phyloP scores from a whole-genome alignment of 2,797 vertebrate species.

The Chloroceryle inda region DNA sequence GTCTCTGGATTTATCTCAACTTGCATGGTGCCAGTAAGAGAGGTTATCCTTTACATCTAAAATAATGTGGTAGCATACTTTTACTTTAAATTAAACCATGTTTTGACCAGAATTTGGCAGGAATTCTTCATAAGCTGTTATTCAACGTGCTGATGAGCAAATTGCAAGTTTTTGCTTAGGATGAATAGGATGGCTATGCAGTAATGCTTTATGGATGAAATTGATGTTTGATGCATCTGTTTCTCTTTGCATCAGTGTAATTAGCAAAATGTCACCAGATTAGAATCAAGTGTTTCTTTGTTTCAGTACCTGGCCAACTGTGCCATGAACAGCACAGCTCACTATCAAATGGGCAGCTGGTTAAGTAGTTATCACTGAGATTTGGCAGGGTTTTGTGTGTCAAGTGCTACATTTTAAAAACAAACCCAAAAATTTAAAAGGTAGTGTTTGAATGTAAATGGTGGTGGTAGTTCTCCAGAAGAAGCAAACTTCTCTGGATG shows the following conservation, averaged over 20 bases:
- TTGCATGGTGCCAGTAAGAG: neutral
- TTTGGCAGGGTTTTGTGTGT: neutral
- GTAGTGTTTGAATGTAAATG: neutral
- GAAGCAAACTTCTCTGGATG: neutral
- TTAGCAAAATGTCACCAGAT: neutral
- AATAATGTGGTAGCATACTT: neutral
- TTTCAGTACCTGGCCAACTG: neutral
- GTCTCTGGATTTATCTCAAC: neutral
- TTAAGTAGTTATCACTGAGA: neutral
- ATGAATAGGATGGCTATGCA: neutral
- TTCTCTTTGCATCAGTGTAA: neutral
- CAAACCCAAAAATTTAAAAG: neutral
- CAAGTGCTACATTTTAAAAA: neutral
- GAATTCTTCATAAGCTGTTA: neutral
- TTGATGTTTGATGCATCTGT: neutral
- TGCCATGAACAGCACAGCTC: neutral
- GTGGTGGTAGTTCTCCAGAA: neutral
- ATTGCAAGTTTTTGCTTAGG: neutral
- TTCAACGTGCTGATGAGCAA: neutral
- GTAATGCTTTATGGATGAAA: neutral
- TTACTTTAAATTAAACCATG: neutral
- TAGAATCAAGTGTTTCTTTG: neutral
- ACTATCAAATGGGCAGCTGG: accelerated
- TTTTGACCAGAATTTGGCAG: constrained; percentile 30
- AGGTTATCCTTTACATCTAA: neutral